phyloP scores from a whole-genome alignment of 2,797 vertebrate genomes.

The Arremon brunneinucha region DNA sequence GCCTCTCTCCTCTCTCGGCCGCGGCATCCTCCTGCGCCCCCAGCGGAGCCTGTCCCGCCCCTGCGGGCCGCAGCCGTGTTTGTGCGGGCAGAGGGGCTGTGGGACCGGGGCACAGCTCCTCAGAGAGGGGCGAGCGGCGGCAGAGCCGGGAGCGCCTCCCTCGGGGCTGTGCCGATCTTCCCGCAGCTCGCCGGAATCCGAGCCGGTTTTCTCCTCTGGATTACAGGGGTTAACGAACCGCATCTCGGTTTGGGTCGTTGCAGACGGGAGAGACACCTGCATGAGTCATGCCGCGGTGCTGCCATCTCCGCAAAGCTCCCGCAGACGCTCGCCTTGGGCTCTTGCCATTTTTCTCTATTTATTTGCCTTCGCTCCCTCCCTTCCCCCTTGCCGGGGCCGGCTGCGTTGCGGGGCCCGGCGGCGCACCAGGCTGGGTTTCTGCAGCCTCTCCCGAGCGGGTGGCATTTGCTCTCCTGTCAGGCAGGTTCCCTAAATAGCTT shows the following conservation, averaged over 20 bases:
- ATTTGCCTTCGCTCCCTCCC: background rate
- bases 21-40: background rate
- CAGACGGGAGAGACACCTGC: constrained; percentile 25
- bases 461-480: background rate
- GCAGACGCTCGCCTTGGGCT: background rate
- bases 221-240: background rate
- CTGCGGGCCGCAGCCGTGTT: background rate
- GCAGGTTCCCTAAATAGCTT: background rate
- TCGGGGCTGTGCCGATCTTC: background rate
- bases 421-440: background rate
- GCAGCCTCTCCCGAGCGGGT: background rate
- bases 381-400: background rate
- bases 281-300: background rate
- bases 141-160: background rate
- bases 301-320: background rate
- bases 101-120: background rate
- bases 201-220: background rate
- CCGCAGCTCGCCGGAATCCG: rapidly evolving
- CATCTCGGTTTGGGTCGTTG: background rate
- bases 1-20: background rate
- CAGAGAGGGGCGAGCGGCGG: rapidly evolving
- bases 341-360: constrained; percentile 22
- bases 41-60: background rate
- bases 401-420: background rate
- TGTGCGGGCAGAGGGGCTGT: background rate